Evolutionary conservation across 2,113 vertebrate genomes (phyloP).

Genomic region (Malaclemys terrapin): DNA sequence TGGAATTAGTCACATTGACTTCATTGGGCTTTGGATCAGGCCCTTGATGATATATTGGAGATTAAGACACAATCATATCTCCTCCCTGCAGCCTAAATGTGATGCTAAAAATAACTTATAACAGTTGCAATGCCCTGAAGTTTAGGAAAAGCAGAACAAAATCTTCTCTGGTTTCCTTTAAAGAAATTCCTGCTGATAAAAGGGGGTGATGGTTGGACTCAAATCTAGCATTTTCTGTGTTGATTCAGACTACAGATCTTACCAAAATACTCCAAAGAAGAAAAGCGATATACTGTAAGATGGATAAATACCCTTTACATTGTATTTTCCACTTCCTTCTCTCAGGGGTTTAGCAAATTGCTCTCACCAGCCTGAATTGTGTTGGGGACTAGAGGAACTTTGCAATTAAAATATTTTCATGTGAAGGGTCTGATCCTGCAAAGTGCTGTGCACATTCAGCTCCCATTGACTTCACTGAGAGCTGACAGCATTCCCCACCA

Average conservation of each 20-base stretch:
- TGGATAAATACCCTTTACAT: neutral
- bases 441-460: neutral
- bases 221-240: conserved; percentile 57
- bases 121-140: neutral
- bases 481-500: conserved; percentile 4
- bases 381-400: neutral
- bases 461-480: neutral
- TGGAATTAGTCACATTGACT: neutral
- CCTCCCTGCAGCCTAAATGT: neutral
- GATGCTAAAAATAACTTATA: neutral
- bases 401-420: neutral
- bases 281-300: neutral
- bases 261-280: neutral
- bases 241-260: neutral
- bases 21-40: neutral
- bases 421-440: neutral
- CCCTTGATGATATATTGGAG: neutral
- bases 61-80: neutral
- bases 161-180: conserved; percentile 59
- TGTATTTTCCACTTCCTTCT: conserved; percentile 4
- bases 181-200: conserved; percentile 36
- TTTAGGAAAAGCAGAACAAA: conserved; percentile 45
- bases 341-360: conserved; percentile 33
- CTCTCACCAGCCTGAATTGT: neutral
- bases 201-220: conserved; percentile 40